phyloP scores from a whole-genome alignment of 1,140 invertebrate genomes.

The Alviniconcha marisindica region DNA sequence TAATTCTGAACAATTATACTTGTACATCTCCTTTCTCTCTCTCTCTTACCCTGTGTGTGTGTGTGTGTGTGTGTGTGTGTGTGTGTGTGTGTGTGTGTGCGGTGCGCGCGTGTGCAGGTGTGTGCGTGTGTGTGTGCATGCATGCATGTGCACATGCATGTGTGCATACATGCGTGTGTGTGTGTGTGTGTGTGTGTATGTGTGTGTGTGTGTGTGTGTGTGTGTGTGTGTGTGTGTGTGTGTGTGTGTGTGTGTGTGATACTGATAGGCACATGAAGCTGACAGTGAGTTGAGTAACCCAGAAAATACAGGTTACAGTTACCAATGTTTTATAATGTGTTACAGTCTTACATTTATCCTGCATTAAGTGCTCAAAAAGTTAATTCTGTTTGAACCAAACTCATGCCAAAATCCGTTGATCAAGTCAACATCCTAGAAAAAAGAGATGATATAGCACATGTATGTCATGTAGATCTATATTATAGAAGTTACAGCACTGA shows the following conservation, averaged over 20 bases:
- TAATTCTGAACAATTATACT: too few species aligned
- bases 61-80: background rate
- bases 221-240: background rate
- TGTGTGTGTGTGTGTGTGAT: background rate
- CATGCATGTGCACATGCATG: too few species aligned
- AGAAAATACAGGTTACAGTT: background rate
- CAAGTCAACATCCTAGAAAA: too few species aligned
- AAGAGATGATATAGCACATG: too few species aligned
- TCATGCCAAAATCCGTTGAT: too few species aligned
- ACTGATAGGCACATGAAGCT: background rate
- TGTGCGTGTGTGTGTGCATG: background rate
- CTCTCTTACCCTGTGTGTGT: background rate
- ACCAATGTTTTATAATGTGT: too few species aligned
- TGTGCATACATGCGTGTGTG: too few species aligned
- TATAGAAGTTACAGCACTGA: too few species aligned
- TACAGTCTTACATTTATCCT: too few species aligned
- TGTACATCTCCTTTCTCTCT: background rate
- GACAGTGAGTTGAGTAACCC: background rate
- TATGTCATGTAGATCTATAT: too few species aligned
- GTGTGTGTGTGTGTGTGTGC: conserved; percentile 1
- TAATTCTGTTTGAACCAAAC: too few species aligned
- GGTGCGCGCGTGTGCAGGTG: background rate
- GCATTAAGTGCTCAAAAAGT: too few species aligned
- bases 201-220: background rate
- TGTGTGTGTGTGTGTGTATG: background rate